Conservation (phyloP, 2,888 invertebrate genomes). For the Stictocephala bisonia region DNA sequence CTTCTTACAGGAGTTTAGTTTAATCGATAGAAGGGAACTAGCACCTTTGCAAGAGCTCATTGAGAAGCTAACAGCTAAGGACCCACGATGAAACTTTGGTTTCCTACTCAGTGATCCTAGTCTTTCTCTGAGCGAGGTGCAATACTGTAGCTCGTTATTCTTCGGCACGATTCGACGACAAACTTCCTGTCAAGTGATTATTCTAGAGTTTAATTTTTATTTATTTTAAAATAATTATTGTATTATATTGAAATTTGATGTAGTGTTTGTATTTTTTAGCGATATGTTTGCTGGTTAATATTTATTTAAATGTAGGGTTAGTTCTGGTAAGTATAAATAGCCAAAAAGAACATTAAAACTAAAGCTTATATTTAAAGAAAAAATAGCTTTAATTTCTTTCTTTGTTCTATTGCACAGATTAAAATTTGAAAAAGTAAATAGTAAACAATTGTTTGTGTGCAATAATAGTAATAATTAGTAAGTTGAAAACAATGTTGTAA, state of each 20-base stretch:
- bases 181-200: slow-evolving; percentile 24
- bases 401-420: too few relatives aligned
- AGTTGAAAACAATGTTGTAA: too few relatives aligned
- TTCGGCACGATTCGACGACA: neutral
- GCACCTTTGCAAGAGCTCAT: slow-evolving; percentile 98
- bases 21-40: slow-evolving; percentile 96
- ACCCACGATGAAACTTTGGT: slow-evolving; percentile 75
- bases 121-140: slow-evolving; percentile 33
- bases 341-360: too few relatives aligned
- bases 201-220: slow-evolving; percentile 26
- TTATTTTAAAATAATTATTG: slow-evolving; percentile 30
- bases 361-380: too few relatives aligned
- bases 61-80: slow-evolving; percentile 93
- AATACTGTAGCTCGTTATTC: neutral
- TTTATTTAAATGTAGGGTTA: slow-evolving; percentile 11
- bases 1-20: slow-evolving; percentile 90
- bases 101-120: slow-evolving; percentile 29
- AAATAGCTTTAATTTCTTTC: too few relatives aligned
- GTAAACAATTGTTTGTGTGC: too few relatives aligned
- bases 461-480: too few relatives aligned
- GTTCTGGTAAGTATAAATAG: slow-evolving; percentile 1
- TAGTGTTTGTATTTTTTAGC: slow-evolving; percentile 12
- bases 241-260: slow-evolving; percentile 14
- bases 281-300: neutral
- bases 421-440: too few relatives aligned